These are phyloP conservation scores for Cyanistes caeruleus DNA, from an alignment of 2,113 vertebrate genomes.

Conservation along the genomic window DNA sequence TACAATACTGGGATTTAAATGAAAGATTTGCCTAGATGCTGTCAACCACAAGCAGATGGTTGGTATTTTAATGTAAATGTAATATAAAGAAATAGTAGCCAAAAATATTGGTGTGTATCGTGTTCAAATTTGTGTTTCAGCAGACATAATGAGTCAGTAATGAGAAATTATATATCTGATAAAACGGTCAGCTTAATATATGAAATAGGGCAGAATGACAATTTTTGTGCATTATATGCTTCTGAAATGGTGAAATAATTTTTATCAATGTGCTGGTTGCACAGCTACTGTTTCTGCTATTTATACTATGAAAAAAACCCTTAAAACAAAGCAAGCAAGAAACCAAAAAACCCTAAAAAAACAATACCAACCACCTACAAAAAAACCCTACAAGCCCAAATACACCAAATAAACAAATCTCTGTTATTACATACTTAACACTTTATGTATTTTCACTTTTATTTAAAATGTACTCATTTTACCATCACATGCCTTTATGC, in stretches of 20 bases:
- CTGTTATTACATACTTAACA: background rate
- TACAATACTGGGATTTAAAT: background rate
- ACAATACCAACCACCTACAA: background rate
- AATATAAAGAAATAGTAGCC: slow-evolving; percentile 7
- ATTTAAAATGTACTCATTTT: background rate
- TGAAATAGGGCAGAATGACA: background rate
- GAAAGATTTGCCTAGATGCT: background rate
- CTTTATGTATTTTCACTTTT: background rate
- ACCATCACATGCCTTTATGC: background rate
- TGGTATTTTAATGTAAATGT: slow-evolving; percentile 22
- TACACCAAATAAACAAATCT: background rate
- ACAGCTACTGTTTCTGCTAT: background rate
- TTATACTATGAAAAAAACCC: background rate
- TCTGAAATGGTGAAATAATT: background rate
- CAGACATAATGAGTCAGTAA: background rate
- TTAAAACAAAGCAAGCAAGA: background rate
- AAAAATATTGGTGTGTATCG: background rate
- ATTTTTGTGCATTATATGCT: background rate
- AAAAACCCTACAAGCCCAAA: background rate
- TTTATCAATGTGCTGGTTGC: background rate
- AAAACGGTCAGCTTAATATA: background rate
- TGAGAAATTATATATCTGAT: background rate
- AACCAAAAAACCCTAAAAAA: background rate
- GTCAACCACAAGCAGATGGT: slow-evolving; percentile 1
- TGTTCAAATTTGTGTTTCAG: background rate